Percentiles rank a stretch among this genome's conserved stretches.
These are phyloP conservation scores for Altica lythri DNA, from an alignment of 2,888 invertebrate species.

Conservation along the genomic window DNA sequence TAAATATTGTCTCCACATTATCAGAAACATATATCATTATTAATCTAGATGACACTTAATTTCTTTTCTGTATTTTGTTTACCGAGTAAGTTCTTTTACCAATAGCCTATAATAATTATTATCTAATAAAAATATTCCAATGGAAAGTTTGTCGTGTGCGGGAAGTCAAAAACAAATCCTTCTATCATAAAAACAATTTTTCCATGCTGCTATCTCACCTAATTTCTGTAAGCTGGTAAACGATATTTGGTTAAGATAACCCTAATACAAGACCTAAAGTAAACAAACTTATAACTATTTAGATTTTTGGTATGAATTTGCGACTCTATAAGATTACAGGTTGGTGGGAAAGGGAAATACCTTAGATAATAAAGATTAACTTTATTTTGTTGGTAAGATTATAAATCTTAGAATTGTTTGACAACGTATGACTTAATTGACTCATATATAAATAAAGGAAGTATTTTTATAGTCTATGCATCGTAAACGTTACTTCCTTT, in stretches of 20 bases:
- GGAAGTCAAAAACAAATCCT: constrained; percentile 10
- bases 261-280: constrained; percentile 20
- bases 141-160: constrained; percentile 14
- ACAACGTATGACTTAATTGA: background rate
- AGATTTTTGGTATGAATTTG: constrained; percentile 22
- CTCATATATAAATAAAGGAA: background rate
- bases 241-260: constrained; percentile 31
- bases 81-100: background rate
- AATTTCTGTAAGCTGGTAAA: constrained; percentile 23
- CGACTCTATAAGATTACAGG: constrained; percentile 12
- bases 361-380: constrained; percentile 6
- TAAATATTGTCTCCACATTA: too few species aligned
- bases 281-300: constrained; percentile 21
- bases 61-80: constrained; percentile 2
- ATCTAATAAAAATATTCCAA: constrained; percentile 17
- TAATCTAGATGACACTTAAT: too few species aligned
- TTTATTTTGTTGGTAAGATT: background rate
- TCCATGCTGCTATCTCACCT: constrained; percentile 23
- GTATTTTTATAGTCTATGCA: too few species aligned
- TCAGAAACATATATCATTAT: too few species aligned
- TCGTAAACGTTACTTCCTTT: too few species aligned
- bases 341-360: constrained; percentile 13
- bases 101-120: constrained; percentile 2
- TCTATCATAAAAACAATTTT: constrained; percentile 18
- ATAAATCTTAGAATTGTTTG: background rate